Evolutionary conservation across 2,113 vertebrate species (phyloP).

Genomic region (Recurvirostra avosetta): DNA sequence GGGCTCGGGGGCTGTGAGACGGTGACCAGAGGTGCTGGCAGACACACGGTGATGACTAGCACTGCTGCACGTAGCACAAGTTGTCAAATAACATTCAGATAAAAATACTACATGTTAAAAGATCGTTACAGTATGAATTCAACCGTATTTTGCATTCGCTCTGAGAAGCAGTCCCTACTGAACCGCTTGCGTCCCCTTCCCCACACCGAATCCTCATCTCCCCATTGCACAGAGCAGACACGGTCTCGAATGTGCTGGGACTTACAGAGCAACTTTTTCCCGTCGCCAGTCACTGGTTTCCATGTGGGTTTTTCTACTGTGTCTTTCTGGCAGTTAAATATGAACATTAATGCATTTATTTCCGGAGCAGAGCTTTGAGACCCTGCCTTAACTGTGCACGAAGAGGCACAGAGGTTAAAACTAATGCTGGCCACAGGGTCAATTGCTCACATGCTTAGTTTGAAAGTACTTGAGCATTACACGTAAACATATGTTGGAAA

Average conservation of each 20-base stretch:
- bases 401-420: not conserved
- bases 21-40: not conserved
- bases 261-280: not conserved
- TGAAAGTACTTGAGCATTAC: not conserved
- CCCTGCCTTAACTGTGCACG: not conserved
- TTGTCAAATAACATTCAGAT: not conserved
- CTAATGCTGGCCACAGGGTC: not conserved
- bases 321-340: not conserved
- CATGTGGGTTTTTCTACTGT: fast-evolving
- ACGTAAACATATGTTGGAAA: not conserved
- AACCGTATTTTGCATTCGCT: not conserved
- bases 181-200: not conserved
- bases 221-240: not conserved
- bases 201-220: fast-evolving
- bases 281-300: not conserved
- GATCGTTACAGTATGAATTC: not conserved
- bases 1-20: not conserved
- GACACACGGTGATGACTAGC: fast-evolving
- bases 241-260: fast-evolving
- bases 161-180: not conserved
- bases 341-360: not conserved
- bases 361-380: not conserved
- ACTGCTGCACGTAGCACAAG: not conserved
- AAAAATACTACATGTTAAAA: not conserved
- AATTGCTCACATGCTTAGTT: not conserved